A percentile compares a stretch with the other conserved stretches of the same genome.
These are phyloP conservation scores for Agonum fuliginosum DNA, from an alignment of 2,888 invertebrate genomes.

Conservation along the genomic window DNA sequence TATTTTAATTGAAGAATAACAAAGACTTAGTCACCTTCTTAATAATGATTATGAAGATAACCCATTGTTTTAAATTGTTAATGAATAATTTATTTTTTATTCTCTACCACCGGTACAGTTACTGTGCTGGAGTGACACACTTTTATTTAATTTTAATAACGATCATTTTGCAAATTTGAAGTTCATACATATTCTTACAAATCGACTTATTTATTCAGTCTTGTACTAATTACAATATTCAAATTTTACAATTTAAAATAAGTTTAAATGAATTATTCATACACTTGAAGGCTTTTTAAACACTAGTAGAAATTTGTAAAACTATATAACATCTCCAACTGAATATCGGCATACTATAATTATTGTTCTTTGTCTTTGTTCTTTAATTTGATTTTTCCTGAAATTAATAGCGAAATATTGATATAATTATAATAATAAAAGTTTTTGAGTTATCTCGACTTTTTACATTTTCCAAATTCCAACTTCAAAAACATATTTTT, in stretches of 20 bases:
- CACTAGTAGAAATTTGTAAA: too few species aligned
- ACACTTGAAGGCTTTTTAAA: too few species aligned
- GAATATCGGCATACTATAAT: too few species aligned
- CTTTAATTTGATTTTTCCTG: too few species aligned
- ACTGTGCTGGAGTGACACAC: conserved; percentile 21
- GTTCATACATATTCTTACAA: not conserved
- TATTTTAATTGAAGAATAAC: conserved; percentile 21
- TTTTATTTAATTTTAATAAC: conserved; percentile 12
- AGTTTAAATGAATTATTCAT: too few species aligned
- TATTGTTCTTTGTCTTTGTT: too few species aligned
- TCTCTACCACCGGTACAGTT: not conserved
- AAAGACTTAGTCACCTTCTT: conserved; percentile 27
- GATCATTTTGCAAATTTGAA: conserved; percentile 5
- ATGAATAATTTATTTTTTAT: conserved; percentile 36
- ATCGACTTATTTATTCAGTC: conserved; percentile 18
- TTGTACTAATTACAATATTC: conserved; percentile 4
- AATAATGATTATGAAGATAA: conserved; percentile 18
- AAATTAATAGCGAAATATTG: too few species aligned
- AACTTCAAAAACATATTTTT: too few species aligned
- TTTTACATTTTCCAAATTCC: too few species aligned
- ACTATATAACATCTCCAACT: too few species aligned
- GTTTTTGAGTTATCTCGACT: too few species aligned
- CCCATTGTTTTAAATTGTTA: conserved; percentile 10
- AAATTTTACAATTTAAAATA: not conserved
- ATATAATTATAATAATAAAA: too few species aligned